A percentile compares a stretch with the other conserved stretches of the same genome.
phyloP scores from a whole-genome alignment of 2,113 vertebrate genomes.

The Ondatra zibethicus region DNA sequence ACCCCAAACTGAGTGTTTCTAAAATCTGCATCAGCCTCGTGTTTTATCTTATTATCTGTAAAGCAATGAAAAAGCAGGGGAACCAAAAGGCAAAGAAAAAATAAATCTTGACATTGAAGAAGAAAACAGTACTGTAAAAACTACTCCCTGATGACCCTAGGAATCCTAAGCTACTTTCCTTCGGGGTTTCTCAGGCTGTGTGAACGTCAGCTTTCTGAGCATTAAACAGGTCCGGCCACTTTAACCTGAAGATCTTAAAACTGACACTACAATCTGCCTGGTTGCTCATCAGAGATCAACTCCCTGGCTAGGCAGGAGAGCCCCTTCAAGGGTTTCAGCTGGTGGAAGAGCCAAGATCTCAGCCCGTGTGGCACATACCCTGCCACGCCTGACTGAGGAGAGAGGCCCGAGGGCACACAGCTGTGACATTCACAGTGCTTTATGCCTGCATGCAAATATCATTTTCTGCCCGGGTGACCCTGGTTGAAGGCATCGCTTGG shows the following conservation, averaged over 20 bases:
- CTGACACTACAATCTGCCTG: too few relatives aligned
- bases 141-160: not conserved
- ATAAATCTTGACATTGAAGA: not conserved
- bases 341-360: not conserved
- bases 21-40: not conserved
- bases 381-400: not conserved
- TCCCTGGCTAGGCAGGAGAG: not conserved
- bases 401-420: not conserved
- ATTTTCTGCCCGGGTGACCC: conserved; percentile 1
- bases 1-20: not conserved
- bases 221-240: not conserved
- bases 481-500: not conserved
- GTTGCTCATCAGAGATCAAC: not conserved
- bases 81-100: not conserved
- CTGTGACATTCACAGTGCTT: not conserved
- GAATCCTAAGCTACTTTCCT: conserved; percentile 30
- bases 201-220: not conserved
- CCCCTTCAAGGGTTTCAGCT: not conserved
- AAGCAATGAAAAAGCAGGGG: not conserved
- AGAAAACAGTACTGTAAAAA: not conserved
- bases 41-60: not conserved
- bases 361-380: not conserved
- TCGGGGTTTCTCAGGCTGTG: not conserved
- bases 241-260: not conserved
- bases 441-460: conserved; percentile 57